These are phyloP conservation scores for Parnassius smintheus DNA, from an alignment of 2,888 invertebrate species.

Conservation along the genomic window DNA sequence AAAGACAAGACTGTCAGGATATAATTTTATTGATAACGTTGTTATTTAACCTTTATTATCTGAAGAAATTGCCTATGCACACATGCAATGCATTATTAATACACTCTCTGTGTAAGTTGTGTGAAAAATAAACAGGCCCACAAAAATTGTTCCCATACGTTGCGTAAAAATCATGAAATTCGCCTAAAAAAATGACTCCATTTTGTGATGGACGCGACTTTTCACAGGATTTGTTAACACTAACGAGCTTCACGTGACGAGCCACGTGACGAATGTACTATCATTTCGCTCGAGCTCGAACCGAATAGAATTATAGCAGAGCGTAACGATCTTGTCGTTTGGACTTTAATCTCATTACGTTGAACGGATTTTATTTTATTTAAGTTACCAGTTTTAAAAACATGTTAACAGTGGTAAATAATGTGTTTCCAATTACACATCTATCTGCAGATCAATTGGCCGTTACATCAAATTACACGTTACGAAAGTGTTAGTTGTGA, in stretches of 20 bases:
- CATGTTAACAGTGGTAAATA: too few species aligned
- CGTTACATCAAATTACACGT: too few species aligned
- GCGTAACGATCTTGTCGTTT: constrained; percentile 13
- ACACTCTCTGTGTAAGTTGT: background rate
- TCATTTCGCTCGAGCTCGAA: constrained; percentile 23
- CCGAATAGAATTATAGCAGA: constrained; percentile 19
- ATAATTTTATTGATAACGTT: too few species aligned
- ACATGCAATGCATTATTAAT: constrained; percentile 9
- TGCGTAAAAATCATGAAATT: constrained; percentile 16
- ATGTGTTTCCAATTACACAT: too few species aligned
- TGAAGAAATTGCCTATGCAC: background rate
- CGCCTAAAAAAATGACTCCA: constrained; percentile 21
- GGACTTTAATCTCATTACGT: background rate
- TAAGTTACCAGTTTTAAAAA: too few species aligned
- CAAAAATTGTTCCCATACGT: background rate
- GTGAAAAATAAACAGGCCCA: constrained; percentile 5
- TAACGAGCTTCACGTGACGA: constrained; percentile 32
- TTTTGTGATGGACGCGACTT: constrained; percentile 21
- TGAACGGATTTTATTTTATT: too few species aligned
- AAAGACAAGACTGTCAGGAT: too few species aligned
- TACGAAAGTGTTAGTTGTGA: too few species aligned
- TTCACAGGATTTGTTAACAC: constrained; percentile 27
- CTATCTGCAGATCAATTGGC: too few species aligned
- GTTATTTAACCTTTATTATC: too few species aligned
- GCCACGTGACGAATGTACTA: constrained; percentile 25